Evolutionary conservation across 2,888 invertebrate species (phyloP).

Genomic region (Acronicta aceris): DNA sequence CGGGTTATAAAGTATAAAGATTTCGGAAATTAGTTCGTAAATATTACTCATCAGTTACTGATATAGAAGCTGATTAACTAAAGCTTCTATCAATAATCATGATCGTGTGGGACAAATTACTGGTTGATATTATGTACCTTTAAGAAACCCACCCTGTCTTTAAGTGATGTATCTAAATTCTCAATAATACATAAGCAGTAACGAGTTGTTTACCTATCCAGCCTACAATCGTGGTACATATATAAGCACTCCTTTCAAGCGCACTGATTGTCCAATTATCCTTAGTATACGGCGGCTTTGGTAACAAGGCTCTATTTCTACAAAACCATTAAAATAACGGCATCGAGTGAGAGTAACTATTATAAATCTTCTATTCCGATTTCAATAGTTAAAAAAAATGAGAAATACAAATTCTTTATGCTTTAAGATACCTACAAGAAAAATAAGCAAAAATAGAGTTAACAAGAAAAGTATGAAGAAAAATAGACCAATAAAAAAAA

Average conservation of each 20-base stretch:
- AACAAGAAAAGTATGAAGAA: too few relatives aligned
- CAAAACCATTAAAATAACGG: conserved; percentile 41
- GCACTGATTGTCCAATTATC: conserved; percentile 50
- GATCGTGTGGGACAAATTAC: background rate
- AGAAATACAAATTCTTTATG: too few relatives aligned
- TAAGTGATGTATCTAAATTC: conserved; percentile 9
- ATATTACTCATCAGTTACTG: background rate
- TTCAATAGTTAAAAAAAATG: too few relatives aligned
- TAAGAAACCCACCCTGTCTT: background rate
- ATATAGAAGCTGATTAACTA: background rate
- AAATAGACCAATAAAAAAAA: too few relatives aligned
- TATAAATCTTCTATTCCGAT: background rate
- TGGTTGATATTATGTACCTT: too few relatives aligned
- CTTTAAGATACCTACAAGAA: too few relatives aligned
- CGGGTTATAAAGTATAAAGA: background rate
- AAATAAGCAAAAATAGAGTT: too few relatives aligned
- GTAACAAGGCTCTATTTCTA: conserved; percentile 45
- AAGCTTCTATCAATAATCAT: background rate
- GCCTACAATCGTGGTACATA: conserved; percentile 33
- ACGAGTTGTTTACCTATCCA: conserved; percentile 32
- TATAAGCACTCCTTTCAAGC: conserved; percentile 33
- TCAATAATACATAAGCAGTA: conserved; percentile 18
- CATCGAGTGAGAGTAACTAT: background rate
- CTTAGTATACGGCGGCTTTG: conserved; percentile 39
- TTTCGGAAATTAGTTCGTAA: background rate